Percentiles rank a stretch among this genome's conserved stretches.
Conservation (phyloP, 1,140 invertebrate species). For the Zaprionus tsacasi region DNA sequence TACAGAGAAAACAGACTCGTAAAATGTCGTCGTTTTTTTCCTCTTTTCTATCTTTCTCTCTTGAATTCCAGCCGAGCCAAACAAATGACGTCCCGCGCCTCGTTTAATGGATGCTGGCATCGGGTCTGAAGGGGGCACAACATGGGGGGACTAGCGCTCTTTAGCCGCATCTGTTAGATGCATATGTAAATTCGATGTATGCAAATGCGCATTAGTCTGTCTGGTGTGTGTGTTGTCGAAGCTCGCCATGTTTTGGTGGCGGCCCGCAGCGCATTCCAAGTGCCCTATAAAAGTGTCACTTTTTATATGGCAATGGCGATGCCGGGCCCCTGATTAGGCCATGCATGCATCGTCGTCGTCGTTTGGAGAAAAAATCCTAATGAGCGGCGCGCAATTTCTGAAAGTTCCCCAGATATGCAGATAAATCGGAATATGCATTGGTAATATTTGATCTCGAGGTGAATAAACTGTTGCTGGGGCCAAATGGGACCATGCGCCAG, state of each 20-base stretch:
- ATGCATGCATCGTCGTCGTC: slow-evolving; percentile 3
- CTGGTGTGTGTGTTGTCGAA: too few species aligned
- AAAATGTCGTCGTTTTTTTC: slow-evolving; percentile 39
- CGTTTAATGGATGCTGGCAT: slow-evolving; percentile 45
- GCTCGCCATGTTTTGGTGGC: slow-evolving; percentile 34
- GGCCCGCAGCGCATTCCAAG: slow-evolving; percentile 66
- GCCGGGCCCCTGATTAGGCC: slow-evolving; percentile 57
- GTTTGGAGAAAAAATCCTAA: slow-evolving; percentile 24
- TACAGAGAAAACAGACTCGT: slow-evolving; percentile 31
- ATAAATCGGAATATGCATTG: not conserved
- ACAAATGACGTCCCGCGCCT: slow-evolving; percentile 42
- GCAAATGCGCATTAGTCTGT: slow-evolving; percentile 40
- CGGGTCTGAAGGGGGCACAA: not conserved
- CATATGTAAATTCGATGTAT: slow-evolving; percentile 61
- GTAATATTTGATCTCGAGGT: not conserved
- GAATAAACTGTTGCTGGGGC: slow-evolving; percentile 1
- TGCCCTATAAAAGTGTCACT: slow-evolving; percentile 80
- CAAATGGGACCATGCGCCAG: not conserved
- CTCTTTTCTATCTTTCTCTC: slow-evolving; percentile 13
- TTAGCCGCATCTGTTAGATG: slow-evolving; percentile 55
- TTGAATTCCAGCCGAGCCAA: slow-evolving; percentile 43
- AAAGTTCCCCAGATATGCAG: not conserved
- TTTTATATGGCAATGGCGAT: slow-evolving; percentile 59
- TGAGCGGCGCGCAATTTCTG: slow-evolving; percentile 33
- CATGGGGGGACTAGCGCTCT: slow-evolving; percentile 9